Evolutionary conservation across 2,797 vertebrate genomes (phyloP).

Genomic region (Buphagus erythrorhynchus): DNA sequence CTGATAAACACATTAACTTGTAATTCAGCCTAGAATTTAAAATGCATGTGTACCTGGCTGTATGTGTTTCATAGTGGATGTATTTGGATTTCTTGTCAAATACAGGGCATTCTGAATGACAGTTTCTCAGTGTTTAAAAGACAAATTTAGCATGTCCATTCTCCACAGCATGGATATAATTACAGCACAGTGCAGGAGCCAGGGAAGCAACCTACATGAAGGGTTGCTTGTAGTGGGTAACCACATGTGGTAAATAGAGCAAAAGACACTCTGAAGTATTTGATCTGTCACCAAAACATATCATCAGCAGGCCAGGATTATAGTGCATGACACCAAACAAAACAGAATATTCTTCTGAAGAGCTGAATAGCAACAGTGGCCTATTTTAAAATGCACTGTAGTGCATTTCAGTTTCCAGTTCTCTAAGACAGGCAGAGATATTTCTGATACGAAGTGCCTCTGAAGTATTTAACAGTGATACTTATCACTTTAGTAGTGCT

Average conservation of each 20-base stretch:
- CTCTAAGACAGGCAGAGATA: not conserved
- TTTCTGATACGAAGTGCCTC: not conserved
- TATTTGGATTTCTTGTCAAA: not conserved
- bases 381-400: not conserved
- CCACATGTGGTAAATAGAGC: slow-evolving; percentile 6
- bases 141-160: slow-evolving; percentile 6
- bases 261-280: not conserved
- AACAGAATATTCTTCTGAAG: slow-evolving; percentile 3
- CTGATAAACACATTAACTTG: not conserved
- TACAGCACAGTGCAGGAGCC: not conserved
- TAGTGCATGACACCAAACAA: not conserved
- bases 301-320: slow-evolving; percentile 12
- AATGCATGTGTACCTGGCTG: not conserved
- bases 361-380: not conserved
- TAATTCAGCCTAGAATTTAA: not conserved
- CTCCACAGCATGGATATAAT: not conserved
- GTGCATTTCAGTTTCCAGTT: not conserved
- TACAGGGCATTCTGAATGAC: not conserved
- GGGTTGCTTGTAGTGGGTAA: not conserved
- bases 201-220: not conserved
- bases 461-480: not conserved
- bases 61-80: not conserved
- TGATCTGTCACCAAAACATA: slow-evolving; percentile 16
- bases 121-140: not conserved
- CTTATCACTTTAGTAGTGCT: slow-evolving; percentile 5